phyloP scores from a whole-genome alignment of 2,797 vertebrate species.

The Chaetophractus vellerosus region DNA sequence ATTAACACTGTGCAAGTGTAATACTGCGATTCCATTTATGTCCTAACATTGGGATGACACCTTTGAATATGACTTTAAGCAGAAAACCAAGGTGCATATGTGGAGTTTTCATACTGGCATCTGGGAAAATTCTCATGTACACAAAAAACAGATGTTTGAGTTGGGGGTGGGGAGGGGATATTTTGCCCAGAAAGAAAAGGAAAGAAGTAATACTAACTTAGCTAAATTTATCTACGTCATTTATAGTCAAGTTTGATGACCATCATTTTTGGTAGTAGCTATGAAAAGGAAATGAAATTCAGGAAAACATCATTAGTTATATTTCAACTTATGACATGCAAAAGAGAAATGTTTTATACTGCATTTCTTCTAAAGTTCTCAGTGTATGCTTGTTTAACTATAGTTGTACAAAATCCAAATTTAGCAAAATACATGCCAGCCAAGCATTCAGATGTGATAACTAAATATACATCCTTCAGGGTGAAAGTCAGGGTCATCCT shows the following conservation, averaged over 20 bases:
- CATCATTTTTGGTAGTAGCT: background rate
- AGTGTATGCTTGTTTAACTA: background rate
- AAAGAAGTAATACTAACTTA: conserved; percentile 43
- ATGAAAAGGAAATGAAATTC: background rate
- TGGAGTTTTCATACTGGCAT: conserved; percentile 53
- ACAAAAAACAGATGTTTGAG: conserved; percentile 66
- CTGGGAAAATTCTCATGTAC: conserved; percentile 59
- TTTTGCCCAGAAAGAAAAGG: conserved; percentile 59
- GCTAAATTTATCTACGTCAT: conserved; percentile 60
- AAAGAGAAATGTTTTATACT: conserved; percentile 34
- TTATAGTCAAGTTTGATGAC: conserved; percentile 55
- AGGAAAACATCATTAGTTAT: background rate
- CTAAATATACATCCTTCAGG: background rate
- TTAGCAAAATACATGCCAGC: background rate
- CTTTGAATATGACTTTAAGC: conserved; percentile 73
- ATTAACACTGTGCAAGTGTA: no score
- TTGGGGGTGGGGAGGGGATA: background rate
- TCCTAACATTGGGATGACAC: conserved; percentile 13
- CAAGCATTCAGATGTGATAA: background rate
- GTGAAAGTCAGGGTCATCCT: background rate
- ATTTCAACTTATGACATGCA: background rate
- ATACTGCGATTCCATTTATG: conserved; percentile 46
- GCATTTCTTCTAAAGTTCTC: conserved; percentile 16
- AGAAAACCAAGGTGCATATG: conserved; percentile 66
- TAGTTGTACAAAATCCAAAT: background rate